Conservation (phyloP, 2,888 invertebrate species). For the Apamea sordens region DNA sequence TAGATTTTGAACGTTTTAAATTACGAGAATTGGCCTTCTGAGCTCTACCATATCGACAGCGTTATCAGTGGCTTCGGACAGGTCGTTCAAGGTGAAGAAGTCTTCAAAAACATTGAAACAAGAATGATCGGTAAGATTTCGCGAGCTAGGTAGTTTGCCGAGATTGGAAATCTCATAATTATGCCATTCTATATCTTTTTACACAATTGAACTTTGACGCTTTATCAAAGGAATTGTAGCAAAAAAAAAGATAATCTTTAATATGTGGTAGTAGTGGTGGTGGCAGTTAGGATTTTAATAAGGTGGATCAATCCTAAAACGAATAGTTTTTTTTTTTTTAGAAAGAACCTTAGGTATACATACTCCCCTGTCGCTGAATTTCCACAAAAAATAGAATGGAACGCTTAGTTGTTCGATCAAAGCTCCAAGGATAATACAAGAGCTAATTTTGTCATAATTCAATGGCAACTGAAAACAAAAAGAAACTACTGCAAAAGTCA, state of each 20-base stretch:
- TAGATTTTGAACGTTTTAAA: no score
- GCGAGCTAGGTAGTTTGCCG: neutral
- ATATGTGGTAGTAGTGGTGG: neutral
- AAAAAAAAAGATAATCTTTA: neutral
- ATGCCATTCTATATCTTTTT: neutral
- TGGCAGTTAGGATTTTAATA: no score
- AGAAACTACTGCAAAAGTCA: neutral
- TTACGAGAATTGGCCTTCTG: no score
- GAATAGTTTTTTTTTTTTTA: neutral
- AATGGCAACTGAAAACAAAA: neutral
- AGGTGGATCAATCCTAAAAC: neutral
- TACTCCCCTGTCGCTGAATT: neutral
- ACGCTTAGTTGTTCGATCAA: neutral
- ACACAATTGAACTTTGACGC: neutral
- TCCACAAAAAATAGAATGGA: constrained; percentile 2
- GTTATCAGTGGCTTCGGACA: neutral
- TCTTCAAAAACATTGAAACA: neutral
- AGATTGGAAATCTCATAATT: neutral
- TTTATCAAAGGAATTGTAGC: neutral
- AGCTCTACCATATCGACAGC: neutral
- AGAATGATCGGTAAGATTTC: neutral
- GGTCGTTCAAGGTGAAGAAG: neutral
- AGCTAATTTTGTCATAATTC: neutral
- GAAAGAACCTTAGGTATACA: neutral
- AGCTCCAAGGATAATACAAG: neutral